These are phyloP conservation scores for Drosophila sp. DNA, from an alignment of 1,140 invertebrate genomes.

Conservation along the genomic window DNA sequence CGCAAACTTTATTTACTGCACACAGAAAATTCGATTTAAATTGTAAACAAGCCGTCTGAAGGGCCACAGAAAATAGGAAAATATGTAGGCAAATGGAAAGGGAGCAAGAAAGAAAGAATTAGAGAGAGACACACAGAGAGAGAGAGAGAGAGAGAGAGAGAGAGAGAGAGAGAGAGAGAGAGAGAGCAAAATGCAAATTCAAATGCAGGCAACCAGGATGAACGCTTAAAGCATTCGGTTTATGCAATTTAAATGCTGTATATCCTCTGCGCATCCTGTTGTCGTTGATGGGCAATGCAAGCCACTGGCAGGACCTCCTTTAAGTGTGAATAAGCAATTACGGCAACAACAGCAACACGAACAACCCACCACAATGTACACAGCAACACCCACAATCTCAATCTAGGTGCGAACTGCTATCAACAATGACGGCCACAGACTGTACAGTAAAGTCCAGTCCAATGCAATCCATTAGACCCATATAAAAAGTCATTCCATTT, in stretches of 20 bases:
- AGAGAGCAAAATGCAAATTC: conserved; percentile 57
- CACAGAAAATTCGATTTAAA: conserved; percentile 78
- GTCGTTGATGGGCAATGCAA: conserved; percentile 42
- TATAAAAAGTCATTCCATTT: neutral
- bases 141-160: neutral
- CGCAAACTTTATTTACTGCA: conserved; percentile 64
- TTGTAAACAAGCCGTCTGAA: conserved; percentile 68
- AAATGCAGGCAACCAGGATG: conserved; percentile 35
- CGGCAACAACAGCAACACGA: conserved; percentile 55
- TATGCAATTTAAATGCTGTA: conserved; percentile 75
- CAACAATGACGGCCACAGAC: conserved; percentile 14
- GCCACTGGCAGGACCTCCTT: conserved; percentile 29
- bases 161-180: neutral
- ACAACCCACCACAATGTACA: conserved; percentile 29
- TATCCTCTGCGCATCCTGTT: conserved; percentile 67
- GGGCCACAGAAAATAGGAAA: neutral
- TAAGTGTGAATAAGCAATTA: conserved; percentile 68
- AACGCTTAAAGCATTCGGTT: conserved; percentile 63
- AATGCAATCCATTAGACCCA: neutral
- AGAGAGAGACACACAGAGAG: neutral
- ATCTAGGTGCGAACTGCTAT: conserved; percentile 58
- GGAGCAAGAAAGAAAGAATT: conserved; percentile 11
- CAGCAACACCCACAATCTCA: conserved; percentile 53
- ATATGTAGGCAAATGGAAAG: conserved; percentile 29
- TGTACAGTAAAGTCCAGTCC: neutral